Evolutionary conservation across 2,113 vertebrate genomes (phyloP).

Genomic region (Sturnira hondurensis): DNA sequence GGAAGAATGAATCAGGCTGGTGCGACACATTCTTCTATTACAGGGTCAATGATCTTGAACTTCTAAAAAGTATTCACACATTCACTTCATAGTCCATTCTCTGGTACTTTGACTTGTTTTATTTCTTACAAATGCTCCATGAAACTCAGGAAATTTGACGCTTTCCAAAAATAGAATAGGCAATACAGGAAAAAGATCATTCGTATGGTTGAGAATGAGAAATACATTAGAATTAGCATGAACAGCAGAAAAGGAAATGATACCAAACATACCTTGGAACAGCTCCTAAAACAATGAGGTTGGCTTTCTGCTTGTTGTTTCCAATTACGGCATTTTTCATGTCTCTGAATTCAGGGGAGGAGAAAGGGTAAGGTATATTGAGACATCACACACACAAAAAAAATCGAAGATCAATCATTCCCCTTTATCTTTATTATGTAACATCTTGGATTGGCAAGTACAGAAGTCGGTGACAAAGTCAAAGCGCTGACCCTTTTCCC

Average conservation of each 20-base stretch:
- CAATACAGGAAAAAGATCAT: neutral
- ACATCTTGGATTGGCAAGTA: neutral
- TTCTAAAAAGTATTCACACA: constrained; percentile 57
- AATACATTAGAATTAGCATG: neutral
- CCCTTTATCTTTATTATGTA: constrained; percentile 9
- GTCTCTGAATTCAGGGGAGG: constrained; percentile 89
- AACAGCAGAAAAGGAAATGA: constrained; percentile 76
- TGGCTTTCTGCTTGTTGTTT: constrained; percentile 99
- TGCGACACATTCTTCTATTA: neutral
- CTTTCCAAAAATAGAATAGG: constrained; percentile 66
- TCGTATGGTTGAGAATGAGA: neutral
- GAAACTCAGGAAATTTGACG: constrained; percentile 51
- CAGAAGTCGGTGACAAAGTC: neutral
- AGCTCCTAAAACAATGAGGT: constrained; percentile 98
- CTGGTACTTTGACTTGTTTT: constrained; percentile 41
- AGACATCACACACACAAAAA: constrained; percentile 55
- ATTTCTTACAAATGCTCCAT: constrained; percentile 47
- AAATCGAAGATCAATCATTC: neutral
- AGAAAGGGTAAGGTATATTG: constrained; percentile 78
- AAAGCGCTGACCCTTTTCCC: neutral
- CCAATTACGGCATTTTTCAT: constrained; percentile 99
- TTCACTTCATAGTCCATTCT: constrained; percentile 56
- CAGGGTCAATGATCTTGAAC: constrained; percentile 38
- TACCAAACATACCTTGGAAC: constrained; percentile 92
- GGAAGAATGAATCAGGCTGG: neutral